These are phyloP conservation scores for Brachymystax lenok DNA, from an alignment of 2,797 vertebrate genomes.

Conservation along the genomic window DNA sequence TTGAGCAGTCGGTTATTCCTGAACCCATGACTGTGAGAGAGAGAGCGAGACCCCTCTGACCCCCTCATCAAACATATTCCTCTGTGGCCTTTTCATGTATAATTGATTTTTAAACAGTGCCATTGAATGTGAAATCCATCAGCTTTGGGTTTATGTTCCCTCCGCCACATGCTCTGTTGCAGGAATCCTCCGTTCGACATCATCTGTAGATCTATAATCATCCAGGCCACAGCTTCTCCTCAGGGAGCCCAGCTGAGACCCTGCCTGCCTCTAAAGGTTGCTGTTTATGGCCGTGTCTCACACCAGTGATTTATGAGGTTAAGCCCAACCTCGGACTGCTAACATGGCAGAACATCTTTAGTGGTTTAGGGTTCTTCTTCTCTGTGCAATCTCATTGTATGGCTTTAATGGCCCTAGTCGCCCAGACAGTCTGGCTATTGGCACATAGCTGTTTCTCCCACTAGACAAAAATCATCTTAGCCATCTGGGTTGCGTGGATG, in stretches of 20 bases:
- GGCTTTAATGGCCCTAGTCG: slow-evolving; percentile 36
- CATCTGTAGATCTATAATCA: slow-evolving; percentile 75
- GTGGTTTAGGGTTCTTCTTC: slow-evolving; percentile 52
- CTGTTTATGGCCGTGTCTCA: slow-evolving; percentile 57
- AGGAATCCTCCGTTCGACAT: slow-evolving; percentile 67
- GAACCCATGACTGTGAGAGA: slow-evolving; percentile 26
- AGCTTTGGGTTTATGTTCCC: slow-evolving; percentile 44
- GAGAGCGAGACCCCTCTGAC: slow-evolving; percentile 38
- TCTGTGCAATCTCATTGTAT: slow-evolving; percentile 44
- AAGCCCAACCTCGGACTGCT: slow-evolving; percentile 53
- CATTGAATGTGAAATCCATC: slow-evolving; percentile 48
- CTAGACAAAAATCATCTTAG: slow-evolving; percentile 47
- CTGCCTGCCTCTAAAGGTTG: slow-evolving; percentile 56
- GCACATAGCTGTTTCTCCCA: slow-evolving; percentile 35
- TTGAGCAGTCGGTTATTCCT: slow-evolving; percentile 35
- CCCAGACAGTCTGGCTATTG: slow-evolving; percentile 35
- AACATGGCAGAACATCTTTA: slow-evolving; percentile 44
- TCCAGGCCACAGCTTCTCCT: slow-evolving; percentile 68
- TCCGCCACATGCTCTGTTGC: slow-evolving; percentile 24
- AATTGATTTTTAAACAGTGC: slow-evolving; percentile 49
- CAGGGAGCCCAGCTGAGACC: slow-evolving; percentile 71
- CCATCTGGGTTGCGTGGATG: slow-evolving; percentile 64
- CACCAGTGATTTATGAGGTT: slow-evolving; percentile 69
- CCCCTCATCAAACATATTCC: slow-evolving; percentile 42
- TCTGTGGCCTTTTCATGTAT: slow-evolving; percentile 53